Evolutionary conservation across 2,888 invertebrate species (phyloP).

Genomic region (Glyphotaelius pellucidus): DNA sequence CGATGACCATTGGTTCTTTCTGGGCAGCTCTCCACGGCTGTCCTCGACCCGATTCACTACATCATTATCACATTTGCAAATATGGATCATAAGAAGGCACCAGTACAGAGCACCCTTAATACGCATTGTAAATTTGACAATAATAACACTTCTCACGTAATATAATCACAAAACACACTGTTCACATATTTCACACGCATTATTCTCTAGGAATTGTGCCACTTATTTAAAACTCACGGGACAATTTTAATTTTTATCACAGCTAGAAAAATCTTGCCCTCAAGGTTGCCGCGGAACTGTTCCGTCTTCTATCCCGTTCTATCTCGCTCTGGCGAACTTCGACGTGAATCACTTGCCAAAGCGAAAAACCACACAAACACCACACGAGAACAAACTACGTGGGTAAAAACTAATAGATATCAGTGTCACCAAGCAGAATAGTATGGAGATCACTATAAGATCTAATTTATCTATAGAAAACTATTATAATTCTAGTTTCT

Average conservation of each 20-base stretch:
- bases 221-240: slow-evolving; percentile 53
- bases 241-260: slow-evolving; percentile 53
- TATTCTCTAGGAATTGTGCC: slow-evolving; percentile 44
- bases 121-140: slow-evolving; percentile 56
- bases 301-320: slow-evolving; percentile 55
- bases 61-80: slow-evolving; percentile 75
- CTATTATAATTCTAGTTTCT: neutral
- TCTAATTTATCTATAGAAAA: neutral
- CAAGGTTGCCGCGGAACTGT: slow-evolving; percentile 59
- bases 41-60: slow-evolving; percentile 68
- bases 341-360: slow-evolving; percentile 49
- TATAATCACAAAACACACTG: slow-evolving; percentile 49
- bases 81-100: slow-evolving; percentile 76
- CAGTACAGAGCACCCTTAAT: slow-evolving; percentile 72
- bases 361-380: neutral
- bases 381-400: neutral
- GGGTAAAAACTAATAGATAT: neutral
- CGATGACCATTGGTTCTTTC: slow-evolving; percentile 51
- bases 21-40: slow-evolving; percentile 44
- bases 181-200: slow-evolving; percentile 53
- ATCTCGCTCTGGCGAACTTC: neutral
- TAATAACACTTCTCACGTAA: slow-evolving; percentile 51
- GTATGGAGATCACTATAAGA: neutral
- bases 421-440: neutral
- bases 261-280: slow-evolving; percentile 58